Conservation (phyloP, 1,140 invertebrate species). For the Eulimnadia texana region DNA sequence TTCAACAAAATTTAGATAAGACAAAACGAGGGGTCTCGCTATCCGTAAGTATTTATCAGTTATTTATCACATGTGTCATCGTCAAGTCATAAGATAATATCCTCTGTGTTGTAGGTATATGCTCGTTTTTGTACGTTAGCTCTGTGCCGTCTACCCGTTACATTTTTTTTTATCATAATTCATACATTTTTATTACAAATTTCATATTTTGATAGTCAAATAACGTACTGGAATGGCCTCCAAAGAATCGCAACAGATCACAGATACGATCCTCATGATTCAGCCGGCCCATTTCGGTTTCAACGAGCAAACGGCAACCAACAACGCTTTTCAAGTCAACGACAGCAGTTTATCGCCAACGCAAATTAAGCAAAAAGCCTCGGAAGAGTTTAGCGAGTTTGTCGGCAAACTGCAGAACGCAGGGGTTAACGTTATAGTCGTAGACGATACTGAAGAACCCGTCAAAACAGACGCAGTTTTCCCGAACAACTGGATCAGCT, state of each 20-base stretch:
- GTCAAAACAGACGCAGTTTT: slow-evolving; percentile 22
- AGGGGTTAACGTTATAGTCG: slow-evolving; percentile 17
- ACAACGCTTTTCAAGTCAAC: slow-evolving; percentile 20
- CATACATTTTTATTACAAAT: too few relatives aligned
- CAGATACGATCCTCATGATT: slow-evolving; percentile 17
- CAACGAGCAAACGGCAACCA: slow-evolving; percentile 20
- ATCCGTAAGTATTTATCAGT: too few relatives aligned
- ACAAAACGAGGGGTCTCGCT: too few relatives aligned
- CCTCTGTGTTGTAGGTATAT: too few relatives aligned
- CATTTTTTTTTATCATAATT: too few relatives aligned
- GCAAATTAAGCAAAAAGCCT: slow-evolving; percentile 13
- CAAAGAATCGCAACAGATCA: not conserved
- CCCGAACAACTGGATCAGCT: slow-evolving; percentile 23
- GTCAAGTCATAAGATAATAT: too few relatives aligned
- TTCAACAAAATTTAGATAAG: too few relatives aligned
- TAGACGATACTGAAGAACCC: slow-evolving; percentile 18
- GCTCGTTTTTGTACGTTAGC: too few relatives aligned
- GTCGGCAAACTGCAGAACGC: slow-evolving; percentile 10
- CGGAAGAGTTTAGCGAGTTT: slow-evolving; percentile 19
- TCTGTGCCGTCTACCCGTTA: too few relatives aligned
- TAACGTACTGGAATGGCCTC: too few relatives aligned
- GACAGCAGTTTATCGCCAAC: not conserved
- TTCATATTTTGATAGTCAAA: too few relatives aligned
- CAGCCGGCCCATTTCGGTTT: slow-evolving; percentile 20
- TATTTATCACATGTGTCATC: too few relatives aligned